Percentiles rank a stretch among this genome's conserved stretches.
These are phyloP conservation scores for Drosophila repletoides DNA, from an alignment of 1,140 invertebrate genomes.

Conservation along the genomic window DNA sequence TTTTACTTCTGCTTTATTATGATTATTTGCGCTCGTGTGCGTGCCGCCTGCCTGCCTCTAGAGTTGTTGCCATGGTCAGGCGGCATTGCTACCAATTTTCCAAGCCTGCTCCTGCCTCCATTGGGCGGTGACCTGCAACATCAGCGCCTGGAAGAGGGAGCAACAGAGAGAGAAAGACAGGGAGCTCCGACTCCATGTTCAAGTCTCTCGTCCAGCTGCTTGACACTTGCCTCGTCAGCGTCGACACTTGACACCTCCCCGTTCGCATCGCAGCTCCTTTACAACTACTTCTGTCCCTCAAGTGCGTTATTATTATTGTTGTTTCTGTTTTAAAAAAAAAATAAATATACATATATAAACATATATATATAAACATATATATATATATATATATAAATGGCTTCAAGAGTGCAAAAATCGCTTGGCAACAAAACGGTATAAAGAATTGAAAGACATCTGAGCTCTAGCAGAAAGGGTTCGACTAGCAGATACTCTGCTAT, in stretches of 20 bases:
- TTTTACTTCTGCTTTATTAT: slow-evolving; percentile 59
- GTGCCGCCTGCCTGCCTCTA: slow-evolving; percentile 58
- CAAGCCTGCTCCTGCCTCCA: background rate
- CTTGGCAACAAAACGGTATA: background rate
- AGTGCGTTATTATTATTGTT: slow-evolving; percentile 40
- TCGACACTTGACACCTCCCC: slow-evolving; percentile 60
- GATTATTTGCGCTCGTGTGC: slow-evolving; percentile 77
- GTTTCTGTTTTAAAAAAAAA: background rate
- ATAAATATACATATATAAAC: too few relatives aligned
- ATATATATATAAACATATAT: too few relatives aligned
- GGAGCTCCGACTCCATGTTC: slow-evolving; percentile 29
- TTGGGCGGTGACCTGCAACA: slow-evolving; percentile 61
- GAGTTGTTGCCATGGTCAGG: slow-evolving; percentile 68
- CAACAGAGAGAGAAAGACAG: too few relatives aligned
- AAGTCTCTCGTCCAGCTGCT: slow-evolving; percentile 44
- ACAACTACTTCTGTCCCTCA: slow-evolving; percentile 29
- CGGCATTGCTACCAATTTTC: slow-evolving; percentile 6
- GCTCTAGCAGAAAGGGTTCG: background rate
- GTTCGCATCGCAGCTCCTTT: background rate
- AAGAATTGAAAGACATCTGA: background rate
- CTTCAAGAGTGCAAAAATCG: background rate
- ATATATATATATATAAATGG: too few relatives aligned
- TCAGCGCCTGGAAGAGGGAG: slow-evolving; percentile 47
- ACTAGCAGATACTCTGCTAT: background rate
- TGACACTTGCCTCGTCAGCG: slow-evolving; percentile 72